phyloP scores from a whole-genome alignment of 1,140 invertebrate species.

The Diuraphis noxia region DNA sequence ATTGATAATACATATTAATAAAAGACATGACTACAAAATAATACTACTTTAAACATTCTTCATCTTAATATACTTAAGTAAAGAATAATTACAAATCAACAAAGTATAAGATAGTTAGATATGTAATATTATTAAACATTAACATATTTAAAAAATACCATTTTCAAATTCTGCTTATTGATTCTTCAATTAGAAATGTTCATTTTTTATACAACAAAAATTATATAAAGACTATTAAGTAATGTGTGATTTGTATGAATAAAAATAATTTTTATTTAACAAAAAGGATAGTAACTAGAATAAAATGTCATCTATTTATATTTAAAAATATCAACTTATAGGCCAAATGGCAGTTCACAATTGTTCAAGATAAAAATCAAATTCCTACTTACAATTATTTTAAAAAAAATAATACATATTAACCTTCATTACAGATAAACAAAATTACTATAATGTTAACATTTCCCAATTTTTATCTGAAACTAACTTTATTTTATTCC shows the following conservation, averaged over 20 bases:
- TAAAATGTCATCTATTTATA: not conserved
- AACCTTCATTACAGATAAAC: not conserved
- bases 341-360: not conserved
- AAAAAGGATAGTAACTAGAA: not conserved
- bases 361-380: not conserved
- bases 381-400: not conserved
- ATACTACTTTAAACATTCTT: not conserved
- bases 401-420: not conserved
- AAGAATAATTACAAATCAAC: not conserved
- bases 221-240: not conserved
- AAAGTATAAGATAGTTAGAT: no score
- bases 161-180: not conserved
- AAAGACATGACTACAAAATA: not conserved
- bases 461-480: not conserved
- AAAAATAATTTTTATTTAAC: not conserved
- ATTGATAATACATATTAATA: not conserved
- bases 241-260: not conserved
- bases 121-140: not conserved
- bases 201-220: not conserved
- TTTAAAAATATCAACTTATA: not conserved
- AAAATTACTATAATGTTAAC: not conserved
- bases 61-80: not conserved
- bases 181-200: not conserved
- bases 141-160: not conserved
- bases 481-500: slow-evolving; percentile 12